These are phyloP conservation scores for Latheticus oryzae DNA, from an alignment of 2,888 invertebrate species.

Conservation along the genomic window DNA sequence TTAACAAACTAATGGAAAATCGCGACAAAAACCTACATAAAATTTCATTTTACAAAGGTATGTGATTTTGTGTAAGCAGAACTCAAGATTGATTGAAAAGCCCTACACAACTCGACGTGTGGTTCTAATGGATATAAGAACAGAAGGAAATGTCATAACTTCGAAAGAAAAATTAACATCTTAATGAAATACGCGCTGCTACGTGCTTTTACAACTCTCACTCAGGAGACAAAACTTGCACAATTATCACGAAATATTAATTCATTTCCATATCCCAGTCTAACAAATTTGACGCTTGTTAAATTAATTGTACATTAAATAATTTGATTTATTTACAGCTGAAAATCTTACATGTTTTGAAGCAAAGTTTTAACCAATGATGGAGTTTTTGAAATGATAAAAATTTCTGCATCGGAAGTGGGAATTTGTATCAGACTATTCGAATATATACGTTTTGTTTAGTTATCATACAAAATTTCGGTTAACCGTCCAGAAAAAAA, in stretches of 20 bases:
- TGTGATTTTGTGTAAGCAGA: no score
- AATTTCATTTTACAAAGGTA: no score
- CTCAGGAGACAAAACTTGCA: constrained; percentile 8
- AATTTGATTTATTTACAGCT: constrained; percentile 5
- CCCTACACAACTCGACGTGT: no score
- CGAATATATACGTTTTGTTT: no score
- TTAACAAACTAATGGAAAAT: constrained; percentile 16
- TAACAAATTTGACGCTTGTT: constrained; percentile 2
- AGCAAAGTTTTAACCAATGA: no score
- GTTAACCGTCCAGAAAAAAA: no score
- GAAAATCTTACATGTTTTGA: no score
- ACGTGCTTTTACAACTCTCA: neutral
- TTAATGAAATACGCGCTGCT: constrained; percentile 13
- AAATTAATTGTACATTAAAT: constrained; percentile 10
- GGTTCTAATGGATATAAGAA: no score
- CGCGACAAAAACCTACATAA: neutral
- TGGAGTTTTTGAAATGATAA: no score
- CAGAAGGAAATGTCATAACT: no score
- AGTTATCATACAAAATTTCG: no score
- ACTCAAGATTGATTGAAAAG: no score
- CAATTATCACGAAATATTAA: constrained; percentile 14
- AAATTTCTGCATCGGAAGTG: neutral
- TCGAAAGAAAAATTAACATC: constrained; percentile 11
- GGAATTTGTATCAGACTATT: neutral
- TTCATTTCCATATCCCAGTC: neutral